Evolutionary conservation across 2,888 invertebrate genomes (phyloP).

Genomic region (Ornithoptera priamus): DNA sequence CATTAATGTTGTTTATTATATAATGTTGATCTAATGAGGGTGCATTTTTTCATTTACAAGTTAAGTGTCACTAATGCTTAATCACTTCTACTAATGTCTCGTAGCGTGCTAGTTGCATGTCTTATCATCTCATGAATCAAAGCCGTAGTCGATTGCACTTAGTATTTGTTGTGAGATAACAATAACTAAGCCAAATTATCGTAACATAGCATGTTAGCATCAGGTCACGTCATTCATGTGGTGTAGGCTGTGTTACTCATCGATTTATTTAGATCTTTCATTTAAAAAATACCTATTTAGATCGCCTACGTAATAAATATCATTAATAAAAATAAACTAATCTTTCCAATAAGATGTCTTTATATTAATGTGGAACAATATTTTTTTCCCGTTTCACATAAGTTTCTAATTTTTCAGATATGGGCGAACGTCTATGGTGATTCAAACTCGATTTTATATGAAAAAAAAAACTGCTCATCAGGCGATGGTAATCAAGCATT

Average conservation of each 20-base stretch:
- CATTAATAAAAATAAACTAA: background rate
- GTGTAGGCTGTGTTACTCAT: constrained; percentile 9
- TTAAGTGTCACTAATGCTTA: constrained; percentile 58
- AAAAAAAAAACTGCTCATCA: constrained; percentile 17
- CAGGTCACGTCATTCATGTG: constrained; percentile 27
- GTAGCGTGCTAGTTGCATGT: constrained; percentile 58
- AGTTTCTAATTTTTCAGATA: constrained; percentile 36
- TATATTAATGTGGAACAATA: background rate
- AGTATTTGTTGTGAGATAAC: constrained; percentile 80
- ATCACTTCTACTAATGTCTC: constrained; percentile 51
- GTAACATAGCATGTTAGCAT: constrained; percentile 45
- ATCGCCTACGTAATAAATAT: background rate
- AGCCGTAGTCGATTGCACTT: constrained; percentile 43
- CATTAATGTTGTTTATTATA: background rate
- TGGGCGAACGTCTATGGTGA: constrained; percentile 44
- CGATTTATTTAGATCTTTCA: constrained; percentile 4
- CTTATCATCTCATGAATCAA: constrained; percentile 32
- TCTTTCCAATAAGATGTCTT: background rate
- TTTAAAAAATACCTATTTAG: background rate
- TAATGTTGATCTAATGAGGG: constrained; percentile 21
- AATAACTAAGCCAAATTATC: constrained; percentile 37
- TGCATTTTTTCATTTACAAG: constrained; percentile 43
- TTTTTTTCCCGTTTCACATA: background rate
- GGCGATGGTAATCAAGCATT: constrained; percentile 27
- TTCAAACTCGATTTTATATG: background rate